Evolutionary conservation across 1,140 invertebrate genomes (phyloP), one percentile per base, ranked within the genome.

Genomic region (Drosophila parabipectinata): DNA sequence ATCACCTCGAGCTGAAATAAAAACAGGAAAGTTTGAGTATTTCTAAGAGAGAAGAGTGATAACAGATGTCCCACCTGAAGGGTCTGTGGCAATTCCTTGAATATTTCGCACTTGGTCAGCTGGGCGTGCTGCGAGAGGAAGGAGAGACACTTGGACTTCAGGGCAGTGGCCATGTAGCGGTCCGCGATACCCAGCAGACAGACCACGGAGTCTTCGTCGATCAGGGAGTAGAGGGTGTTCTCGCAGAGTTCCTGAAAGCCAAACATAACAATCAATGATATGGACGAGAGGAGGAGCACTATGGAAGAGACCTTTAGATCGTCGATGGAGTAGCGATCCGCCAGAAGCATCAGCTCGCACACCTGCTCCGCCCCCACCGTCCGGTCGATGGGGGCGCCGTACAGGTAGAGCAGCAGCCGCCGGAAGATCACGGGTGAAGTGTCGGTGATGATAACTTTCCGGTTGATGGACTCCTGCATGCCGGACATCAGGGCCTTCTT

Each of bases 391-490:
- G 93, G 92, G 1, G 95, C 95, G 53, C 93, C 93, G 77, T 95
- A 95, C n/a, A 95, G 79, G 88, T 95, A 95, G 48, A 94, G 92
- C 21, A 95, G 89, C 68, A 95, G 93, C 30, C 94, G 89, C 12
- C 92, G 87, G 81, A 95, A 95, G 52, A 95, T 91, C n/a, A 93
- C 92, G 14, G 94, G 93, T 52, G 93, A 94, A 37, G 94, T 95
- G 76, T 95, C 95, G 71, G 95, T 94, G 47, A 95, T 94, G 5
- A 94, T 91, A 47, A 95, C 95, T 92, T 95, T 94, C 78, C 95
- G 94, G 79, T 95, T 93, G 67, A 95, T 95, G 3, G 94, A 94
- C 92, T 96, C 95, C 80, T 94, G 93, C 95, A 96, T 96, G 32
- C 95, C 95, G 61, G 94, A 95, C 24, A 95, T 92, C 2, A 96